Evolutionary conservation across 2,113 vertebrate genomes (phyloP).

Genomic region (Microcebus lehilahytsara): DNA sequence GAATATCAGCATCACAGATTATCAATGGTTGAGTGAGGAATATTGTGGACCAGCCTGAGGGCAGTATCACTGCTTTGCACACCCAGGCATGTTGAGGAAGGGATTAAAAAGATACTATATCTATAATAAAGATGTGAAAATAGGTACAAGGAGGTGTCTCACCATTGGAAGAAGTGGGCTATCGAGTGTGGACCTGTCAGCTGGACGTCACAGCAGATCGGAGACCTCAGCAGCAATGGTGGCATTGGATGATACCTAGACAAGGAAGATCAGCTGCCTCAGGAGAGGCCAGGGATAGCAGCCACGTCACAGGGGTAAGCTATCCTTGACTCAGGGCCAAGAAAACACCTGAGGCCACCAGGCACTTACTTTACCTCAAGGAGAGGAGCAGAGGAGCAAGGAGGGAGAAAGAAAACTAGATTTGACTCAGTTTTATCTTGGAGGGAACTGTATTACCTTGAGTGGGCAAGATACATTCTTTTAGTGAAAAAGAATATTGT

Average conservation of each 20-base stretch:
- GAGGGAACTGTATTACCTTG: not conserved
- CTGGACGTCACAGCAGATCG: not conserved
- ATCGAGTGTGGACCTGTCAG: not conserved
- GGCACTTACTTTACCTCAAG: not conserved
- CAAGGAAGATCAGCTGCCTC: not conserved
- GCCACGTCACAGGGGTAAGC: not conserved
- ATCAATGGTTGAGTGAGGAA: not conserved
- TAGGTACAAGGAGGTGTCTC: not conserved
- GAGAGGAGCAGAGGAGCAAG: not conserved
- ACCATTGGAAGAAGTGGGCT: not conserved
- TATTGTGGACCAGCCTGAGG: not conserved
- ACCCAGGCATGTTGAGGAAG: not conserved
- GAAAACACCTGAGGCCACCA: not conserved
- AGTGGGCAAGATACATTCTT: not conserved
- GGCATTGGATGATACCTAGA: not conserved
- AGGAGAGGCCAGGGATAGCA: not conserved
- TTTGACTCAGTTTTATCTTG: not conserved
- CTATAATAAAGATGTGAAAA: not conserved
- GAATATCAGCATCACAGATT: not conserved
- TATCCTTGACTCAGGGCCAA: not conserved
- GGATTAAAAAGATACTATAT: not conserved
- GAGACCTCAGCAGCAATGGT: not conserved
- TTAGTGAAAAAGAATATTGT: not conserved
- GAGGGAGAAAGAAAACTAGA: not conserved
- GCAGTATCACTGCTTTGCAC: not conserved